Evolutionary conservation across 2,113 vertebrate species (phyloP).

Genomic region (Anarhynchus alexandrinus): DNA sequence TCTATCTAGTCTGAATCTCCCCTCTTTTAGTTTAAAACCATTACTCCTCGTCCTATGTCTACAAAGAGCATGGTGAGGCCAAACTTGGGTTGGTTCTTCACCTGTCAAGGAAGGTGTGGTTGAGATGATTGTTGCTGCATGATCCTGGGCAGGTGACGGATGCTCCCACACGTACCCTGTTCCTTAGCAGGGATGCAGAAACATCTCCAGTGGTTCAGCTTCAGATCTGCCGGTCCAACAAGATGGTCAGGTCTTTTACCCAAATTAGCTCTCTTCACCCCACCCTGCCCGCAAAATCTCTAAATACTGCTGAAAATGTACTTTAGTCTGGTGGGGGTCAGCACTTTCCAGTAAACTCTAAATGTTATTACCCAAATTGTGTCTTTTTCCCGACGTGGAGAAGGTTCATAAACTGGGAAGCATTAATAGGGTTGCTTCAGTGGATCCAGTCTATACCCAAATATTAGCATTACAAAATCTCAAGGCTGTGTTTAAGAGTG

Average conservation of each 20-base stretch:
- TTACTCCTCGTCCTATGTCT: fast-evolving
- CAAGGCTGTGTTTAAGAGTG: background rate
- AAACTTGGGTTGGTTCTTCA: fast-evolving
- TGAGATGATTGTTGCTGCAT: fast-evolving
- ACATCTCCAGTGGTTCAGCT: background rate
- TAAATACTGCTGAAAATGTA: background rate
- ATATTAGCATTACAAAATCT: background rate
- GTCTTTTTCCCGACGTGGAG: background rate
- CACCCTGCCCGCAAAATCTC: background rate
- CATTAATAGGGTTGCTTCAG: background rate
- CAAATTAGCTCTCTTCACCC: background rate
- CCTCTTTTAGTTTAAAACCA: background rate
- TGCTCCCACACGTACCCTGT: fast-evolving
- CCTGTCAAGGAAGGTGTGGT: background rate
- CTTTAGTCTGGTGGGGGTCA: background rate
- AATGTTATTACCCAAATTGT: background rate
- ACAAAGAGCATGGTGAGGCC: background rate
- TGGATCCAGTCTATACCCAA: background rate
- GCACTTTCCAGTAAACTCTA: background rate
- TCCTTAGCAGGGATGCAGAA: background rate
- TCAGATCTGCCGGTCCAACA: background rate
- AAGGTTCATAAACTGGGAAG: background rate
- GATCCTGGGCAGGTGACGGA: background rate
- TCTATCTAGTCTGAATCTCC: too few relatives aligned
- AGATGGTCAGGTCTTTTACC: background rate